These are phyloP conservation scores for Dasypogon diadema DNA, from an alignment of 2,888 invertebrate species.

Conservation along the genomic window DNA sequence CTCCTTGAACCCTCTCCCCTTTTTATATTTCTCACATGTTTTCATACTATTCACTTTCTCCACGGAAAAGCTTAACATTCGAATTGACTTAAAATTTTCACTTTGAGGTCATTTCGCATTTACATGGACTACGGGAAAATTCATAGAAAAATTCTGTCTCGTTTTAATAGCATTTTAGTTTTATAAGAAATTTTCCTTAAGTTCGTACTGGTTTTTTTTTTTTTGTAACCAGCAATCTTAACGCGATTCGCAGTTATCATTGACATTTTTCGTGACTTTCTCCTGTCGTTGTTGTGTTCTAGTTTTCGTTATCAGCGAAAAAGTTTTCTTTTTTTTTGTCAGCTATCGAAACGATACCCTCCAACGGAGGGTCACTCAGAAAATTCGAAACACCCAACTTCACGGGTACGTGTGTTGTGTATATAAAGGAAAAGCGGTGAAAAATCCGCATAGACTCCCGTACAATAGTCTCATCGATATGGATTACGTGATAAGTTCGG, in stretches of 20 bases:
- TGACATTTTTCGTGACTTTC: too few relatives aligned
- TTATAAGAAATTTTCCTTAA: neutral
- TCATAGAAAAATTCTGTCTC: slow-evolving; percentile 30
- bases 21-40: slow-evolving; percentile 5
- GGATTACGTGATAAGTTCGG: slow-evolving; percentile 32
- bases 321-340: slow-evolving; percentile 9
- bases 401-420: slow-evolving; percentile 7
- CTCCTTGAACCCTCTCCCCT: slow-evolving; percentile 11
- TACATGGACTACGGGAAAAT: slow-evolving; percentile 30
- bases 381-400: slow-evolving; percentile 31
- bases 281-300: too few relatives aligned
- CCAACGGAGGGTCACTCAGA: neutral
- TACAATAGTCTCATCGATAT: slow-evolving; percentile 26
- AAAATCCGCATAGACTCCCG: slow-evolving; percentile 27
- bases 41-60: slow-evolving; percentile 35
- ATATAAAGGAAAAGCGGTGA: slow-evolving; percentile 1
- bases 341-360: neutral
- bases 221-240: too few relatives aligned
- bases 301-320: neutral
- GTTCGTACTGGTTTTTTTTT: too few relatives aligned
- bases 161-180: neutral
- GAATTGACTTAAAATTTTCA: slow-evolving; percentile 51
- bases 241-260: too few relatives aligned
- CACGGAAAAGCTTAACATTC: slow-evolving; percentile 15
- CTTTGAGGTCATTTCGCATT: slow-evolving; percentile 54